Base-by-base conservation (phyloP, 2,888 invertebrate genomes). In the Syrphus vitripennis region DNA sequence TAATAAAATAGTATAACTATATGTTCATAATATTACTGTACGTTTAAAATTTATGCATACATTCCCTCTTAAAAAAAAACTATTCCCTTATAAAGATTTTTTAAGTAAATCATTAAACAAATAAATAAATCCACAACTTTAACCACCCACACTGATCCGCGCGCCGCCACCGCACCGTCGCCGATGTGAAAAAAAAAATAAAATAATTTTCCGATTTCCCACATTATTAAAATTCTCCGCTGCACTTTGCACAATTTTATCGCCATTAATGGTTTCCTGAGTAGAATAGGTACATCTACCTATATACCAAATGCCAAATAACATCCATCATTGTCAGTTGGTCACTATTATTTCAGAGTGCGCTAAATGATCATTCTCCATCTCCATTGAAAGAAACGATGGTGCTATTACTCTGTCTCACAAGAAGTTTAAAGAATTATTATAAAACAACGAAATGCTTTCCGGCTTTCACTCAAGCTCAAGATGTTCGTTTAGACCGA, bases 401-500 rank as follows among this genome's bases (percentile, higher is more conserved):
- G n/a, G 26, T 59, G 21, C 59, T 37, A 21, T 37, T 65, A 24
- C 34, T 59, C 21, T 48, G 70, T 12, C 65, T 67, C 61, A 45
- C 53, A 24, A 26, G 34, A 40, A 61, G 59, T 53, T 57, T 40
- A 50, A 67, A 71, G 29, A 53, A 50, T 65, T 70, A 65, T 79
- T 70, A 65, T 79, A 63, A 74, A 29, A 57, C 57, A 69, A 61
- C 50, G 34, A 74, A 77, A 59, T 40, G 48, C 50, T 67, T 53
- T 76, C 69, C 55, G 76, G 80, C 84, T 84, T 84, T 84, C 84
- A 81, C 84, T 81, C 45, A 77, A 37, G 42, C 53, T 50, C 21
- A 16, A 50, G 53, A 70, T 29, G 24, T n/a, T n/a, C 5, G 48
- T 21, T 21, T 21, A 45, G 50, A 29, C 53, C 61, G 21, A 12